phyloP scores from a whole-genome alignment of 2,113 vertebrate genomes.

The Phrynocephalus versicolor region DNA sequence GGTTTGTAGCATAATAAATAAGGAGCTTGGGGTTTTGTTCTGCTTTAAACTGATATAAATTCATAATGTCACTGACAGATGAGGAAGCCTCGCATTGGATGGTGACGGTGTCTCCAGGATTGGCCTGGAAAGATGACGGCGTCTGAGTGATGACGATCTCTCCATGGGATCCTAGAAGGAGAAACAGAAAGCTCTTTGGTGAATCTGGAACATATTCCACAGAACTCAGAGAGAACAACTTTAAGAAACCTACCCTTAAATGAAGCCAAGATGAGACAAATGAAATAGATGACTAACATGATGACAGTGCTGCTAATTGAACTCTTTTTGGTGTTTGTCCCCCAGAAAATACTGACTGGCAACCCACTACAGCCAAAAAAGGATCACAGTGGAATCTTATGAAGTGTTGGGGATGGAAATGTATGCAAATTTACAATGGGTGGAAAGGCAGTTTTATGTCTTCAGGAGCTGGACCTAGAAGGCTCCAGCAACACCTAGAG shows the following conservation, averaged over 20 bases:
- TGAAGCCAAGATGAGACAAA: background rate
- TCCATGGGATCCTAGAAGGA: background rate
- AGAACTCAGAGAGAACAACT: background rate
- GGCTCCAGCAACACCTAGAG: background rate
- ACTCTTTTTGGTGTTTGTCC: background rate
- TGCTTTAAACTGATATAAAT: background rate
- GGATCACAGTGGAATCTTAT: background rate
- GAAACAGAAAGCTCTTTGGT: background rate
- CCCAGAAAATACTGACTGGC: background rate
- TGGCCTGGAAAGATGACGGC: background rate
- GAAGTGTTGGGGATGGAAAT: no score
- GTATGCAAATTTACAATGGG: no score
- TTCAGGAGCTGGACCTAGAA: background rate
- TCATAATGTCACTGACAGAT: background rate
- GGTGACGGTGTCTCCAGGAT: background rate
- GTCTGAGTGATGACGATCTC: background rate
- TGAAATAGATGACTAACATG: background rate
- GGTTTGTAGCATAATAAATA: background rate
- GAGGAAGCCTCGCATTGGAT: background rate
- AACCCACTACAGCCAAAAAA: background rate
- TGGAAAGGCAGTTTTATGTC: no score
- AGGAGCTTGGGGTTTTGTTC: background rate
- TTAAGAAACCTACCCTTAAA: background rate
- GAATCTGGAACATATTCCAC: background rate
- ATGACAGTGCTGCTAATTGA: background rate